phyloP scores from a whole-genome alignment of 2,888 invertebrate genomes.

The Leucozona laternaria region DNA sequence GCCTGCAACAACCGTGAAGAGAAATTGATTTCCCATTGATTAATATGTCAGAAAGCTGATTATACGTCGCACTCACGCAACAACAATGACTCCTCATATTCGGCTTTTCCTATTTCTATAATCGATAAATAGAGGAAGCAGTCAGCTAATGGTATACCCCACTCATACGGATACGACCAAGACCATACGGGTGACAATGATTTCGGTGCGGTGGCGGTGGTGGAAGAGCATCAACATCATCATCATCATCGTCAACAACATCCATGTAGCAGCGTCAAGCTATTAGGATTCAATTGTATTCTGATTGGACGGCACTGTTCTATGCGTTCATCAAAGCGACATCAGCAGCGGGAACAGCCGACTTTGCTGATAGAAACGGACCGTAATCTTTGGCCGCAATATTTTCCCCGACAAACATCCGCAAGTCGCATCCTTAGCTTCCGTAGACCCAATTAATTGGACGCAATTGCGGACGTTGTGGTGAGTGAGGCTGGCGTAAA shows the following conservation, averaged over 20 bases:
- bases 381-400: slow-evolving; percentile 70
- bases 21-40: slow-evolving; percentile 73
- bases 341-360: not conserved
- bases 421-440: slow-evolving; percentile 67
- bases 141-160: slow-evolving; percentile 4
- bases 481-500: slow-evolving; percentile 39
- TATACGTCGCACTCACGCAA: slow-evolving; percentile 59
- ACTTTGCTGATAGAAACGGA: slow-evolving; percentile 26
- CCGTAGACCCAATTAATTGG: slow-evolving; percentile 73
- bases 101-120: not conserved
- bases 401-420: slow-evolving; percentile 63
- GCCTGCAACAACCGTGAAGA: slow-evolving; percentile 45
- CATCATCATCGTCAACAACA: not conserved
- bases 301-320: slow-evolving; percentile 29
- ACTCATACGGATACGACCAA: slow-evolving; percentile 14
- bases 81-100: slow-evolving; percentile 54
- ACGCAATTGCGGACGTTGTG: slow-evolving; percentile 73
- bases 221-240: slow-evolving; percentile 5
- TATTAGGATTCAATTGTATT: slow-evolving; percentile 64
- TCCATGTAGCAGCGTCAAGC: slow-evolving; percentile 25
- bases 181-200: slow-evolving; percentile 7
- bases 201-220: not conserved
- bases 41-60: slow-evolving; percentile 74
- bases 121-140: slow-evolving; percentile 49
- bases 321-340: not conserved